phyloP scores from a whole-genome alignment of 2,888 invertebrate species.

The Heliothis peltigera region DNA sequence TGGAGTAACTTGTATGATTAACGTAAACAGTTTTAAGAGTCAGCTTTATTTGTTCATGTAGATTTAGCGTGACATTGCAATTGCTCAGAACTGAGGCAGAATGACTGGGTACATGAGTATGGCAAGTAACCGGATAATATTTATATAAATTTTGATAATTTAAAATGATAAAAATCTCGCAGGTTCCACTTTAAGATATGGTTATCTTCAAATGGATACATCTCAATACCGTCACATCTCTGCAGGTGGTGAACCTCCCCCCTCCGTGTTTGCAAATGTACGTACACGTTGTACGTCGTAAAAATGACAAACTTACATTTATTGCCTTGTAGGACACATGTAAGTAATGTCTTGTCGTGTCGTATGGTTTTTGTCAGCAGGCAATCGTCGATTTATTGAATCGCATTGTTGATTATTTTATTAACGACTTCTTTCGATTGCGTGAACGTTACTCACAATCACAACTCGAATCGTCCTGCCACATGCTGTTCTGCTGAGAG shows the following conservation, averaged over 20 bases:
- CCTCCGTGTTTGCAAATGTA: slow-evolving; percentile 77
- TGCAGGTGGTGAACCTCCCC: slow-evolving; percentile 74
- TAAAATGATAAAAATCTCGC: slow-evolving; percentile 59
- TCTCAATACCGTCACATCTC: slow-evolving; percentile 72
- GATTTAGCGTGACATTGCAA: slow-evolving; percentile 7
- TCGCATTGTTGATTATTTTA: slow-evolving; percentile 85
- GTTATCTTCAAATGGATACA: slow-evolving; percentile 65
- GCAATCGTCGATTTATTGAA: slow-evolving; percentile 86
- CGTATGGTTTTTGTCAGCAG: slow-evolving; percentile 85
- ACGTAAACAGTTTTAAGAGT: neutral
- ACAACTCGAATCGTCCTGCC: slow-evolving; percentile 66
- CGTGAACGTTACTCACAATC: slow-evolving; percentile 71
- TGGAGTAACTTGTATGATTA: slow-evolving; percentile 9
- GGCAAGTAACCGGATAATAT: slow-evolving; percentile 19
- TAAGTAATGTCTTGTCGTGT: slow-evolving; percentile 83
- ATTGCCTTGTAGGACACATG: slow-evolving; percentile 79
- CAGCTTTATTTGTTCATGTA: too few species aligned
- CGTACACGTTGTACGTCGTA: slow-evolving; percentile 77
- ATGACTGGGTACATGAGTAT: slow-evolving; percentile 22
- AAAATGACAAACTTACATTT: slow-evolving; percentile 85
- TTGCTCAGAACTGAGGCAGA: slow-evolving; percentile 25
- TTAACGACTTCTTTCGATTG: slow-evolving; percentile 75
- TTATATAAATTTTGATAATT: slow-evolving; percentile 55
- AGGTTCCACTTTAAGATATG: slow-evolving; percentile 60
- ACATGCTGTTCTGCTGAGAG: slow-evolving; percentile 67